These are phyloP conservation scores for Odobenus rosmarus DNA, from an alignment of 2,113 vertebrate species.

Conservation along the genomic window DNA sequence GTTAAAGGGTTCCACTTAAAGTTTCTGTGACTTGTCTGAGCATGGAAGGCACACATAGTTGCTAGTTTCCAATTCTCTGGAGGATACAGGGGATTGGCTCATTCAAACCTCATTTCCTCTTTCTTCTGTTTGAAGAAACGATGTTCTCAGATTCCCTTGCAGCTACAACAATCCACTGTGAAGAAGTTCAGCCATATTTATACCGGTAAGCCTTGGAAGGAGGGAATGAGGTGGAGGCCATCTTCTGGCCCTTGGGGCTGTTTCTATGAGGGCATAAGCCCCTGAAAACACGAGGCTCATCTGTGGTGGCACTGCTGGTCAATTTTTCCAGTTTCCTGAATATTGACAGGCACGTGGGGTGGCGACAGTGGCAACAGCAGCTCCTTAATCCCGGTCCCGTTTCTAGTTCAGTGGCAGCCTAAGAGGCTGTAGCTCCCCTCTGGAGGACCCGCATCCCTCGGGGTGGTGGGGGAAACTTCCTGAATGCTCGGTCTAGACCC, in stretches of 20 bases:
- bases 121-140: background rate
- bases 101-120: background rate
- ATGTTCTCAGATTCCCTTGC: background rate
- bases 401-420: background rate
- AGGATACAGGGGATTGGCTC: background rate
- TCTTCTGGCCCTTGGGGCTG: background rate
- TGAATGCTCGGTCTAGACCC: background rate
- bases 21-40: background rate
- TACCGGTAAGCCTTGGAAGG: background rate
- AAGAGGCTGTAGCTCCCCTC: background rate
- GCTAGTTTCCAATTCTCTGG: background rate
- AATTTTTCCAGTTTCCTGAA: background rate
- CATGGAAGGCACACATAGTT: background rate
- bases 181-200: background rate
- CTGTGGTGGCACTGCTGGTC: background rate
- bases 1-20: background rate
- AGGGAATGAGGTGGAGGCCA: background rate
- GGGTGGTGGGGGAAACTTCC: background rate
- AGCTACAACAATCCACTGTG: background rate
- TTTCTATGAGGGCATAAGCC: background rate
- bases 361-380: background rate
- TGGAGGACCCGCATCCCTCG: background rate
- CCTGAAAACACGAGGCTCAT: background rate
- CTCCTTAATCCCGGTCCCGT: background rate
- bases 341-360: background rate